These are phyloP conservation scores for Sylvietta virens DNA, from an alignment of 2,113 vertebrate species.

Conservation along the genomic window DNA sequence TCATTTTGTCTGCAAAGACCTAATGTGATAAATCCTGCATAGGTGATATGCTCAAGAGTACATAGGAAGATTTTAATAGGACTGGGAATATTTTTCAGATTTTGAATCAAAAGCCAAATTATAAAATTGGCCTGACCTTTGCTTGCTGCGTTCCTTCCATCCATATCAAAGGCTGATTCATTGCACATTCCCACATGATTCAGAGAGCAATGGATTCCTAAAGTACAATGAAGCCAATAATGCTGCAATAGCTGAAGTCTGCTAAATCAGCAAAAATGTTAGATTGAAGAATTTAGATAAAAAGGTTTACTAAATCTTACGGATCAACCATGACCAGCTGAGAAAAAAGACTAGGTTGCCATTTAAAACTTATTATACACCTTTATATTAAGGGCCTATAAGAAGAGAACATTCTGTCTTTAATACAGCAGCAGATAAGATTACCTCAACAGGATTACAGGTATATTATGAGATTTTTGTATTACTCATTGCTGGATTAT, in stretches of 20 bases:
- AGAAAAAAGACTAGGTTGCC: not conserved
- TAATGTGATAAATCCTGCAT: not conserved
- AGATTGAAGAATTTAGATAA: not conserved
- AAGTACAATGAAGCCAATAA: not conserved
- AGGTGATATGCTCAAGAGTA: not conserved
- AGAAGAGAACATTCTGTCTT: not conserved
- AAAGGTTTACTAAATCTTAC: not conserved
- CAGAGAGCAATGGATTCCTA: not conserved
- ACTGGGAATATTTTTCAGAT: not conserved
- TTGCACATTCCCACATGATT: not conserved
- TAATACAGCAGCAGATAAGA: constrained; percentile 8
- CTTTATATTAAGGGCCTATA: not conserved
- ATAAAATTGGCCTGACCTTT: not conserved
- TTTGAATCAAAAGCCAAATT: not conserved
- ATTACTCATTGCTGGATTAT: not conserved
- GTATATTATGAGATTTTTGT: constrained; percentile 13
- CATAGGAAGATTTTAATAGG: not conserved
- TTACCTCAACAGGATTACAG: constrained; percentile 1
- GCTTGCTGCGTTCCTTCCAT: not conserved
- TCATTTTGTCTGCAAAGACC: not conserved
- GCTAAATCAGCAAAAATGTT: not conserved
- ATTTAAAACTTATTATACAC: not conserved
- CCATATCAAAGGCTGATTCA: not conserved
- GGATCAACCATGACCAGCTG: not conserved
- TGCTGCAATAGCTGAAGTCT: not conserved